Conservation (phyloP, 2,113 vertebrate species). For the Paramisgurnus dabryanus region DNA sequence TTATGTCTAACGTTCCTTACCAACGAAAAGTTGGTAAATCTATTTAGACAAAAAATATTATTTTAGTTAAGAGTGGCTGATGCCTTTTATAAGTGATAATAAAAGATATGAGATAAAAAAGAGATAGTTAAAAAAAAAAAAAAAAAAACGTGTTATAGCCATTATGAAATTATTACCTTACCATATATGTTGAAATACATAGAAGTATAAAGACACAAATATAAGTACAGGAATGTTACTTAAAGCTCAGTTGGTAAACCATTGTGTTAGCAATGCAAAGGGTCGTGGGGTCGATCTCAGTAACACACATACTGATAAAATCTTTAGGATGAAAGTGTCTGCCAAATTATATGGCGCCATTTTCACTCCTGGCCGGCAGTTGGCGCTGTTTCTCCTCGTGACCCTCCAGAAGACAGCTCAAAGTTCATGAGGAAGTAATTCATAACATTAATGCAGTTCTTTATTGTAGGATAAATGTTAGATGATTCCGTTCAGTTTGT, state of each 20-base stretch:
- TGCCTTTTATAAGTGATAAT: neutral
- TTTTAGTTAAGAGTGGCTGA: slow-evolving; percentile 35
- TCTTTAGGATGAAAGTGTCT: neutral
- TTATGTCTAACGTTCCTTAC: slow-evolving; percentile 15
- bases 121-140: no score
- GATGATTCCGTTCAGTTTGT: neutral
- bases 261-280: no score
- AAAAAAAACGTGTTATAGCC: no score
- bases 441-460: neutral
- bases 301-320: no score
- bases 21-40: slow-evolving; percentile 21
- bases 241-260: no score
- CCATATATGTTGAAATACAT: no score
- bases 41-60: slow-evolving; percentile 44
- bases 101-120: no score
- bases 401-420: neutral
- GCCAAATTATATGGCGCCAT: neutral
- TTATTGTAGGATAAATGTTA: neutral
- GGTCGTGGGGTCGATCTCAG: no score
- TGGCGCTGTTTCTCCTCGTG: neutral
- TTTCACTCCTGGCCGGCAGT: neutral
- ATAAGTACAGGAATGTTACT: neutral
- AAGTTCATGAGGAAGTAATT: slow-evolving; percentile 5
- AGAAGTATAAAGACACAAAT: no score
- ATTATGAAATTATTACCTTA: no score